Base-by-base conservation (phyloP, 2,888 invertebrate genomes). In the Pimpla rufipes region DNA sequence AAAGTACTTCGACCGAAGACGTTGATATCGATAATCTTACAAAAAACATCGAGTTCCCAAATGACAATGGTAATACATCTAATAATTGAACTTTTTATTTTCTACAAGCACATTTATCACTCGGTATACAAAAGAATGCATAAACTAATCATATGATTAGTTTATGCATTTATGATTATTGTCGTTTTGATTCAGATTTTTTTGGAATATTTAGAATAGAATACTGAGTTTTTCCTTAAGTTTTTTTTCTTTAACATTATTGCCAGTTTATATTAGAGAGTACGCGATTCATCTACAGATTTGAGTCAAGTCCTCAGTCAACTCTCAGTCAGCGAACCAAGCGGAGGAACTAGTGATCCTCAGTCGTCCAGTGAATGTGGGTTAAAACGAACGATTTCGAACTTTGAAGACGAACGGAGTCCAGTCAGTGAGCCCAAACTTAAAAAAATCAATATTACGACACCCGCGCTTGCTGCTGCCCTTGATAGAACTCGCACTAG, bases 401-500 rank as follows among this genome's bases (percentile, higher is more conserved):
- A 57, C 29, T 29, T 57, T 29, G 6, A 29, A 11, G 23, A 29
- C 10, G 29, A 23, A 42, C 40, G 11, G 13, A 62, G 37, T 18
- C 40, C 35, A 40, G n/a, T 18, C 29, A 13, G 11, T 11, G 16
- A 50, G 18, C 40, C n/a, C 2, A 62, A 62, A n/a, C 8, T 0
- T 16, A 40, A 62, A 18, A 67, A 76, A 59, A 57, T 67, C 5
- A 35, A 67, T 47, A 18, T 67, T 7, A 76, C 67, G 67, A 76
- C 55, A 10, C 67, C 67, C 3, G 40, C 37, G 8, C 47, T 76
- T 3, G 21, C 6, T n/a, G 45, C 76, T 21, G 76, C 67, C 23
- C 66, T 76, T 5, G 75, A 76, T 42, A 21, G 75, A 29, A 55
- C 71, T 50, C 35, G 76, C 11, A 57, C 75, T 11, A 79, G 66